phyloP scores from a whole-genome alignment of 2,113 vertebrate species.

The Jaculus jaculus region DNA sequence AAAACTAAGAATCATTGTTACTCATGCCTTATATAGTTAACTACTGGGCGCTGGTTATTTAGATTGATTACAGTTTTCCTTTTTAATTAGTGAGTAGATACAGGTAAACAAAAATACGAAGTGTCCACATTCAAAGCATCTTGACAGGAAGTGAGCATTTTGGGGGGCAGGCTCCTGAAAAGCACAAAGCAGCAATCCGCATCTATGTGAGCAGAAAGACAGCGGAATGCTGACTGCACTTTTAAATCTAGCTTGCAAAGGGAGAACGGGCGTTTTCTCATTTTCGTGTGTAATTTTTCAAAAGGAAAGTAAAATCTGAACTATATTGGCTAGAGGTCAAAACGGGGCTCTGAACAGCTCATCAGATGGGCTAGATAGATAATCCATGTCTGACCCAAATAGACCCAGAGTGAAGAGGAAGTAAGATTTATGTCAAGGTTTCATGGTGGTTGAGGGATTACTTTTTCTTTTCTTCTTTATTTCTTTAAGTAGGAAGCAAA shows the following conservation, averaged over 20 bases:
- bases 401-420: background rate
- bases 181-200: slow-evolving; percentile 18
- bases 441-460: background rate
- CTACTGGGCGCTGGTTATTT: background rate
- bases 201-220: background rate
- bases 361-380: background rate
- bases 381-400: background rate
- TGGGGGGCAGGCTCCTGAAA: slow-evolving; percentile 37
- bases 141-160: slow-evolving; percentile 42
- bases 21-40: background rate
- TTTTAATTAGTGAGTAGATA: background rate
- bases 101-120: slow-evolving; percentile 15
- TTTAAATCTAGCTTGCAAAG: slow-evolving; percentile 55
- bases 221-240: slow-evolving; percentile 41
- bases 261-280: slow-evolving; percentile 42
- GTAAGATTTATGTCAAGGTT: background rate
- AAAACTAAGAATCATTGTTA: background rate
- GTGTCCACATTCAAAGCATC: background rate
- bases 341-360: background rate
- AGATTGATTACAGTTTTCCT: background rate
- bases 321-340: background rate
- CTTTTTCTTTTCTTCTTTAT: background rate
- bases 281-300: background rate
- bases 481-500: background rate
- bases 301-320: background rate